phyloP scores from a whole-genome alignment of 2,797 vertebrate species.

The Mus minutoides region DNA sequence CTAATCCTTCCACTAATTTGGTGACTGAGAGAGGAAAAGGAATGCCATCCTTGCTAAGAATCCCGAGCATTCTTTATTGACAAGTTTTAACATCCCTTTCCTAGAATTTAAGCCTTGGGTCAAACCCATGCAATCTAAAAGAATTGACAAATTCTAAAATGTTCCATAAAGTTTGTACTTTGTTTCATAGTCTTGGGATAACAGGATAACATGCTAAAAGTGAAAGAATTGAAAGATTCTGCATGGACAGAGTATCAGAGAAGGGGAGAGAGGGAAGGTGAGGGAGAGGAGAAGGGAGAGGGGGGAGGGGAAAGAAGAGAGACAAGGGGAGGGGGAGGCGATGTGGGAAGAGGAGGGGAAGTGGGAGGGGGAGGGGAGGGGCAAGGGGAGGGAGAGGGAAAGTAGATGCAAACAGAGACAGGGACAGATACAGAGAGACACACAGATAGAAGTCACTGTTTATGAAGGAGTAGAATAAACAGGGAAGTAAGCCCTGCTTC shows the following conservation, averaged over 20 bases:
- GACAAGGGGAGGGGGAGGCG: background rate
- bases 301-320: background rate
- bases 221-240: background rate
- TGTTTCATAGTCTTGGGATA: background rate
- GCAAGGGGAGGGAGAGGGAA: background rate
- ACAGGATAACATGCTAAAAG: background rate
- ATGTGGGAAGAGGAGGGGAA: background rate
- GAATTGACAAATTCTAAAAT: background rate
- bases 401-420: background rate
- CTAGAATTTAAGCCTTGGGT: background rate
- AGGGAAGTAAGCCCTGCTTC: accelerated
- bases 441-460: background rate
- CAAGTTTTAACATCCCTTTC: background rate
- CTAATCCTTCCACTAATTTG: background rate
- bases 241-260: background rate
- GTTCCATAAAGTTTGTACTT: background rate
- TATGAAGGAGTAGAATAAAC: background rate
- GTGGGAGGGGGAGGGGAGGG: accelerated
- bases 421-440: background rate
- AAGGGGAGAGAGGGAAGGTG: background rate
- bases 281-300: background rate
- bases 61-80: background rate
- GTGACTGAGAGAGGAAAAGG: background rate
- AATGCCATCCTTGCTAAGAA: background rate
- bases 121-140: background rate